Conservation (phyloP, 2,797 vertebrate genomes). For the Rhynchotus rufescens region DNA sequence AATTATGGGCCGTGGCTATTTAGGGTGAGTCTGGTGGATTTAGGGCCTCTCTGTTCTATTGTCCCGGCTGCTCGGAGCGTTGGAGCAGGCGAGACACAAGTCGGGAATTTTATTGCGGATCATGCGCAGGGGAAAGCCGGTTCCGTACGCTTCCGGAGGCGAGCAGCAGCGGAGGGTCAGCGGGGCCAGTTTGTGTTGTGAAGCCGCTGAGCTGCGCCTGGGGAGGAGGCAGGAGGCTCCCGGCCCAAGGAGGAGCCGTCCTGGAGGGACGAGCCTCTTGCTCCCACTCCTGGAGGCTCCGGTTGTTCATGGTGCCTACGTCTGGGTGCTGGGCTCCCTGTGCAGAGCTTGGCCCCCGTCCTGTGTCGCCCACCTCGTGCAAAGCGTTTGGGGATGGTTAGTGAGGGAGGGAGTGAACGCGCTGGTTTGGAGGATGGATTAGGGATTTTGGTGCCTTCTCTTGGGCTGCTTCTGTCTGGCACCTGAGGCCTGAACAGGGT, state of each 20-base stretch:
- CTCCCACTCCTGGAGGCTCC: neutral
- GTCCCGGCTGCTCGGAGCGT: conserved; percentile 77
- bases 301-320: neutral
- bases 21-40: conserved; percentile 91
- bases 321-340: no score
- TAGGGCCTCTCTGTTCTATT: conserved; percentile 88
- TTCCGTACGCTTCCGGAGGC: neutral
- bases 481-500: neutral
- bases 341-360: no score
- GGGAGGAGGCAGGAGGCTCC: neutral
- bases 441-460: no score
- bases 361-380: no score
- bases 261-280: neutral
- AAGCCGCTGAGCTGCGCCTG: neutral
- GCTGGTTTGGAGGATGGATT: no score
- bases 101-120: conserved; percentile 64
- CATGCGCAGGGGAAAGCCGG: neutral
- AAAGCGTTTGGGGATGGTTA: no score
- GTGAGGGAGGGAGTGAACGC: no score
- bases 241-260: neutral
- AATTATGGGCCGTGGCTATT: conserved; percentile 91
- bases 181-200: neutral
- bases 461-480: no score
- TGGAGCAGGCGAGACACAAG: conserved; percentile 73
- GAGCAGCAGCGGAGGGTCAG: neutral